These are phyloP conservation scores for Charina bottae DNA, from an alignment of 2,113 vertebrate species.

Conservation along the genomic window DNA sequence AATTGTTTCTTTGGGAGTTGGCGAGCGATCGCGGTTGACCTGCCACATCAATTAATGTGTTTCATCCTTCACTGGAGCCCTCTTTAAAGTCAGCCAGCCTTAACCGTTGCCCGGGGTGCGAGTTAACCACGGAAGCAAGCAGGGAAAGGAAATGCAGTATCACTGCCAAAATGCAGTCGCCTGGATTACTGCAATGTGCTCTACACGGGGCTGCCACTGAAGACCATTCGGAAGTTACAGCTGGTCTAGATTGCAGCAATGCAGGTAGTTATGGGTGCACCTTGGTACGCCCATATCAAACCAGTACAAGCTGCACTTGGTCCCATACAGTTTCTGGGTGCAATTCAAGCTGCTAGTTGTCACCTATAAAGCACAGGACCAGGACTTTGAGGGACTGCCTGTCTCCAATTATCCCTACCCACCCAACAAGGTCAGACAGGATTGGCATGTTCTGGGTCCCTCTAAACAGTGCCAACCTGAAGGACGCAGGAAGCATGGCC, in stretches of 20 bases:
- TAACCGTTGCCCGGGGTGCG: background rate
- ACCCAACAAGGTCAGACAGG: background rate
- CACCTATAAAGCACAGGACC: no score
- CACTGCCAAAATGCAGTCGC: slow-evolving; percentile 14
- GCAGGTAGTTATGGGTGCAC: background rate
- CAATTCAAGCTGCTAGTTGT: background rate
- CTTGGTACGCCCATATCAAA: background rate
- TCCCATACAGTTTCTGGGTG: background rate
- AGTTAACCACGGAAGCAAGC: background rate
- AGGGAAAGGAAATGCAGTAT: background rate
- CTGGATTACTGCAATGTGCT: background rate
- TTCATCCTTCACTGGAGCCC: slow-evolving; percentile 6
- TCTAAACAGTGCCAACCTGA: no score
- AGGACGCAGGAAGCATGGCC: no score
- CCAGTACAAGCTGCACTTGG: background rate
- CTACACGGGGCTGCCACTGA: background rate
- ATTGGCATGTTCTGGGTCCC: no score
- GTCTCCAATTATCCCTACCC: no score
- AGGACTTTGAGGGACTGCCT: no score
- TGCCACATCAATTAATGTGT: background rate
- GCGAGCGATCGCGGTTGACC: background rate
- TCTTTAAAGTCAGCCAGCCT: background rate
- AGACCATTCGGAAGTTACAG: background rate
- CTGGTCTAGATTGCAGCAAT: background rate
- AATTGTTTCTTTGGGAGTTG: background rate